Evolutionary conservation across 2,888 invertebrate species (phyloP).

Genomic region (Campoplex nolae): DNA sequence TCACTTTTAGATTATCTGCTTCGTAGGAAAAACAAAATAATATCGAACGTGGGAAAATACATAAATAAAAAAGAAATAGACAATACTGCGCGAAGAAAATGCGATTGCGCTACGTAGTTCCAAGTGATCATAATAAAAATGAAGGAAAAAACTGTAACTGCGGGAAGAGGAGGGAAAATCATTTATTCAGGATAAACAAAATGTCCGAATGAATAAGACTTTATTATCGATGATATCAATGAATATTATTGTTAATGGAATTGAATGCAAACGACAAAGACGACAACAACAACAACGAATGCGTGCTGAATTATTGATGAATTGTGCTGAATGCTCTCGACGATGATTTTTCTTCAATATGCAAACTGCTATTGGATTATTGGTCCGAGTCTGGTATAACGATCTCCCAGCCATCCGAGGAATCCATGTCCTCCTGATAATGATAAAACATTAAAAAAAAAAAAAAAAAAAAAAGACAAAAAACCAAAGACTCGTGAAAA

Average conservation of each 20-base stretch:
- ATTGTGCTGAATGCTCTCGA: constrained; percentile 17
- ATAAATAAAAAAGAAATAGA: background rate
- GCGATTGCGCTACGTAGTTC: background rate
- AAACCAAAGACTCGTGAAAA: constrained; percentile 25
- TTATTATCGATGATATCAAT: constrained; percentile 35
- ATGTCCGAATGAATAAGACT: constrained; percentile 39
- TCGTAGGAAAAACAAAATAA: no score
- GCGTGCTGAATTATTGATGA: constrained; percentile 27
- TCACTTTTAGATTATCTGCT: background rate
- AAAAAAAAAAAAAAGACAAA: constrained; percentile 24
- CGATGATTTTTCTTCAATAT: constrained; percentile 36
- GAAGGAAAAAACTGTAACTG: background rate
- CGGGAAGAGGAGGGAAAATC: background rate
- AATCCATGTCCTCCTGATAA: constrained; percentile 74
- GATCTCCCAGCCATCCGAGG: constrained; percentile 61
- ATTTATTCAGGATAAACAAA: constrained; percentile 34
- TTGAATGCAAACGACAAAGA: constrained; percentile 30
- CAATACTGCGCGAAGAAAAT: background rate
- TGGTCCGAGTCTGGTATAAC: constrained; percentile 56
- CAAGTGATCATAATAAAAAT: background rate
- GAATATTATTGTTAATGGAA: constrained; percentile 46
- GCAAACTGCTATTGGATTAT: constrained; percentile 53
- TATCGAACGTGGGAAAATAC: background rate
- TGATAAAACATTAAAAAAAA: constrained; percentile 69
- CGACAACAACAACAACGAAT: constrained; percentile 54